phyloP scores from a whole-genome alignment of 2,797 vertebrate species.

The Mus caroli region DNA sequence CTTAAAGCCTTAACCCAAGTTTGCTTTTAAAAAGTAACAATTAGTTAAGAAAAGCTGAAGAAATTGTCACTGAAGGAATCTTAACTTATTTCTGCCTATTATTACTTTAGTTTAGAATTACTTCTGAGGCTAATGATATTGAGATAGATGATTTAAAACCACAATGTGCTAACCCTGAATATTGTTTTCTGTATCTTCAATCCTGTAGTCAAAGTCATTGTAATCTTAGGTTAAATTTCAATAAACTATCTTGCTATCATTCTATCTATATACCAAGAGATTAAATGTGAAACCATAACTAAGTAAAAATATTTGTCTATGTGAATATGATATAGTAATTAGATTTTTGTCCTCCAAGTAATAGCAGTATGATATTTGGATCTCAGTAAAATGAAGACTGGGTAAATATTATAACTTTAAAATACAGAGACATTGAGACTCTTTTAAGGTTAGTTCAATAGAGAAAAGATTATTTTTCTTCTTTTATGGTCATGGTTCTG shows the following conservation, averaged over 20 bases:
- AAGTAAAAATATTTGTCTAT: conserved; percentile 66
- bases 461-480: neutral
- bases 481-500: neutral
- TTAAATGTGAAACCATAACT: conserved; percentile 52
- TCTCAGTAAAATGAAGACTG: conserved; percentile 57
- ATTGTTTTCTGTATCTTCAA: conserved; percentile 12
- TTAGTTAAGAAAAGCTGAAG: neutral
- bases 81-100: neutral
- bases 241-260: neutral
- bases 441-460: conserved; percentile 4
- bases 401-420: conserved; percentile 70
- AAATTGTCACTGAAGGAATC: conserved; percentile 64
- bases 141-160: conserved; percentile 27
- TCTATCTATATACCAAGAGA: conserved; percentile 6
- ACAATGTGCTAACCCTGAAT: conserved; percentile 25
- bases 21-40: neutral
- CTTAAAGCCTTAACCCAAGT: conserved; percentile 48
- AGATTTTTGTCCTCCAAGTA: conserved; percentile 52
- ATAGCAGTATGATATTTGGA: conserved; percentile 51
- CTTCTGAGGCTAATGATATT: neutral
- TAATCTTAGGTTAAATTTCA: conserved; percentile 29
- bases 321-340: conserved; percentile 51
- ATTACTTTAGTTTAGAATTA: conserved; percentile 60
- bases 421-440: conserved; percentile 60
- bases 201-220: conserved; percentile 41